Conservation (phyloP, 2,113 vertebrate species). For the Narcine bancroftii region DNA sequence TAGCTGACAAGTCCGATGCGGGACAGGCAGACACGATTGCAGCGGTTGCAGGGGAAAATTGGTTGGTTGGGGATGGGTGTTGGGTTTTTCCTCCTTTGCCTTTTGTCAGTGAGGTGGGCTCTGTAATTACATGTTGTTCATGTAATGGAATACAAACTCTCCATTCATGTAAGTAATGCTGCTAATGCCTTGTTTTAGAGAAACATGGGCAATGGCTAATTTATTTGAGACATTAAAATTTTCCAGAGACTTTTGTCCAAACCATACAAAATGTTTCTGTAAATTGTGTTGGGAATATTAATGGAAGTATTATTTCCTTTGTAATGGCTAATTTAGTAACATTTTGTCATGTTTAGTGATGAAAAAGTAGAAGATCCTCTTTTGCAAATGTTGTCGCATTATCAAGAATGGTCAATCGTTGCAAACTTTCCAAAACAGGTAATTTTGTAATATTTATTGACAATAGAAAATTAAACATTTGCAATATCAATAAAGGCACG, state of each 20-base stretch:
- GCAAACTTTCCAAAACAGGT: not conserved
- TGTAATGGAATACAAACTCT: constrained; percentile 1
- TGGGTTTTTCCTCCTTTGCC: no score
- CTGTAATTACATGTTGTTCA: no score
- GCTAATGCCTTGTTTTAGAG: constrained; percentile 33
- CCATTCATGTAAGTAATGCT: constrained; percentile 16
- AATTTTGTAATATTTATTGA: constrained; percentile 4
- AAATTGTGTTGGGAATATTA: constrained; percentile 56
- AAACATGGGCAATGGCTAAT: constrained; percentile 44
- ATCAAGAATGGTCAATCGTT: not conserved
- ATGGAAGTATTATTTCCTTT: constrained; percentile 51
- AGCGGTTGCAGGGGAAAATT: no score
- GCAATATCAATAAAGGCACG: constrained; percentile 1
- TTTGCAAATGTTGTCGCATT: not conserved
- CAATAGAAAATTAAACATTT: not conserved
- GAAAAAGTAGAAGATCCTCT: not conserved
- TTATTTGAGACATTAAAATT: constrained; percentile 46
- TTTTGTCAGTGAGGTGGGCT: no score
- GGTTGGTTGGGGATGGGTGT: no score
- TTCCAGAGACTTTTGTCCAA: constrained; percentile 41
- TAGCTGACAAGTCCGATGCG: no score
- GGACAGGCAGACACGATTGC: no score
- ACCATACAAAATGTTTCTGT: constrained; percentile 49
- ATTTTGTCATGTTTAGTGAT: constrained; percentile 30
- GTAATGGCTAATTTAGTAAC: constrained; percentile 46